Evolutionary conservation across 2,888 invertebrate species (phyloP).

Genomic region (Andricus quercusramuli): DNA sequence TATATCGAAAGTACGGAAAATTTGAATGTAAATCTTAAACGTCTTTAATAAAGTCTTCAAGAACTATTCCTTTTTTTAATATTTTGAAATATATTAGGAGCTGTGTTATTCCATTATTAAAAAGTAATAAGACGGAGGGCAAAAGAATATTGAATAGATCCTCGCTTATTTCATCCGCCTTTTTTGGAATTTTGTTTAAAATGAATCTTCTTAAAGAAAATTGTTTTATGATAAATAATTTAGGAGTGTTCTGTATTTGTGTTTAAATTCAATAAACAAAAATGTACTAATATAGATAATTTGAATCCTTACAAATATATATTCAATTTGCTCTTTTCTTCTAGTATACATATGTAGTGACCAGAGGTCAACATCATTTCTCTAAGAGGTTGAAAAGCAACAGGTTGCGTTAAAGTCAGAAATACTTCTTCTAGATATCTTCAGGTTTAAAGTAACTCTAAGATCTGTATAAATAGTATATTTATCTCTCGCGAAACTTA

Average conservation of each 20-base stretch:
- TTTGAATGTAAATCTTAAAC: not conserved
- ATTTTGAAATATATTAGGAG: no score
- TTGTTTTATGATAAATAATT: no score
- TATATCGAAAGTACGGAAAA: not conserved
- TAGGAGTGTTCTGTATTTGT: no score
- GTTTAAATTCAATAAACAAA: not conserved
- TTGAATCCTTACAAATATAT: not conserved
- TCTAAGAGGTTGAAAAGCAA: slow-evolving; percentile 20
- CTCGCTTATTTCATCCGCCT: no score
- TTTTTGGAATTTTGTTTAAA: no score
- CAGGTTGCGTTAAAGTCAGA: slow-evolving; percentile 35
- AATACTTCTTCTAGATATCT: slow-evolving; percentile 36
- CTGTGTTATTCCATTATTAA: no score
- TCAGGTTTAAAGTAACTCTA: slow-evolving; percentile 16
- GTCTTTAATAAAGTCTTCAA: not conserved
- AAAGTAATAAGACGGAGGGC: no score
- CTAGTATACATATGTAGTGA: not conserved
- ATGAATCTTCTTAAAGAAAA: no score
- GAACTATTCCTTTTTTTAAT: no score
- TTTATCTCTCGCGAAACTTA: slow-evolving; percentile 27
- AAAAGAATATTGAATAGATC: no score
- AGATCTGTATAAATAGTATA: slow-evolving; percentile 23
- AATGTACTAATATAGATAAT: not conserved
- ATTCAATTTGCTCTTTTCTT: not conserved
- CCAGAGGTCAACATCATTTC: slow-evolving; percentile 32